Percentiles rank a stretch among this genome's conserved stretches.
Evolutionary conservation across 2,797 vertebrate species (phyloP).

Genomic region (Meda fulgida): DNA sequence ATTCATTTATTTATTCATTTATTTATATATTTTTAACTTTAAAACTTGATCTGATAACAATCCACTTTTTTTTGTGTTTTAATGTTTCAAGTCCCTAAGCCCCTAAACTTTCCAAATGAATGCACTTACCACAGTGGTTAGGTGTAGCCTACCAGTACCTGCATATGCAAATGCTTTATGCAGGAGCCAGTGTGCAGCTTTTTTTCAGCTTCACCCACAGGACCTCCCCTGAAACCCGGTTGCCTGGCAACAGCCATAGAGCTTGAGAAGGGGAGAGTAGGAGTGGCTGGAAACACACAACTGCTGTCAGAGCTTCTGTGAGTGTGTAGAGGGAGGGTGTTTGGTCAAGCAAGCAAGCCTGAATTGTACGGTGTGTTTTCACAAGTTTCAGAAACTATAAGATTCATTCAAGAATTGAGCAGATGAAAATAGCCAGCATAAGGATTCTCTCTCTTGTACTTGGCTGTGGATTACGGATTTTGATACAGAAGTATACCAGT

Average conservation of each 20-base stretch:
- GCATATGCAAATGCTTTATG: constrained; percentile 36
- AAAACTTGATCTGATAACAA: not conserved
- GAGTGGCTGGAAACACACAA: constrained; percentile 25
- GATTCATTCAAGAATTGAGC: constrained; percentile 47
- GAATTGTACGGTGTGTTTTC: not conserved
- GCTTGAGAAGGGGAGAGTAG: constrained; percentile 10
- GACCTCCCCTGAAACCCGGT: constrained; percentile 30
- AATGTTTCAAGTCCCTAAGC: not conserved
- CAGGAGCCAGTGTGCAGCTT: constrained; percentile 10
- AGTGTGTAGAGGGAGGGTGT: constrained; percentile 11
- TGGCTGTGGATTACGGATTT: not conserved
- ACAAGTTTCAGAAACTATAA: constrained; percentile 14
- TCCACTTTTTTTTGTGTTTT: not conserved
- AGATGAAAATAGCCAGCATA: not conserved
- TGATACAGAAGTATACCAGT: not conserved
- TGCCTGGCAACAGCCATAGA: constrained; percentile 45
- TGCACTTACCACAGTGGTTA: not conserved
- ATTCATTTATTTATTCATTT: no score
- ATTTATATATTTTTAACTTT: not conserved
- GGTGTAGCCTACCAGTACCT: not conserved
- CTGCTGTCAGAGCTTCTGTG: constrained; percentile 27
- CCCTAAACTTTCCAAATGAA: not conserved
- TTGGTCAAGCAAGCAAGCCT: constrained; percentile 2
- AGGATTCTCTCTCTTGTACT: not conserved
- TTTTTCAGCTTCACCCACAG: constrained; percentile 33